A percentile compares a stretch with the other conserved stretches of the same genome.
phyloP scores from a whole-genome alignment of 37 sponge, comb jelly and placozoan genomes.

The Cliona cf. orientalis region DNA sequence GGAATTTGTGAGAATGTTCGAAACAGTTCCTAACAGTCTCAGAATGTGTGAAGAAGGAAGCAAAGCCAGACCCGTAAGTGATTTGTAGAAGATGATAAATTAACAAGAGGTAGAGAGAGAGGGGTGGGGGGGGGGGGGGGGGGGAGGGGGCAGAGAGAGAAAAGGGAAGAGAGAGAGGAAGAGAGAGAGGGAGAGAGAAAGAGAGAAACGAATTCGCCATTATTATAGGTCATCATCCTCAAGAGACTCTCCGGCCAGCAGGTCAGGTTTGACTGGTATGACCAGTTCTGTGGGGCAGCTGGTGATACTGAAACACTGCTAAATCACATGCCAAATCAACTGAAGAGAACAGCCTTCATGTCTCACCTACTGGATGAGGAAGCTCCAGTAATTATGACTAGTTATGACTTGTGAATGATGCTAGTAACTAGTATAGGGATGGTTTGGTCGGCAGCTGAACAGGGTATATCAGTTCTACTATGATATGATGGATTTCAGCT shows the following conservation, averaged over 20 bases:
- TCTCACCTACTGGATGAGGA: constrained; percentile 29
- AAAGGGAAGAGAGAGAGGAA: too few species aligned
- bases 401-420: neutral
- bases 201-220: too few species aligned
- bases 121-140: too few species aligned
- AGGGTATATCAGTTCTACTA: neutral
- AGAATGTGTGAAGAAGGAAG: too few species aligned
- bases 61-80: too few species aligned
- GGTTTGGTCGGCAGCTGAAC: constrained; percentile 5
- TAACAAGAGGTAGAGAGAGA: too few species aligned
- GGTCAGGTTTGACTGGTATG: constrained; percentile 31
- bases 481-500: neutral
- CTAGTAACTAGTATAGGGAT: constrained; percentile 2
- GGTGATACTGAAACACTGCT: neutral
- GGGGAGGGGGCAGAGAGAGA: too few species aligned
- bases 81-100: too few species aligned
- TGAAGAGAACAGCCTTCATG: neutral
- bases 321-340: neutral
- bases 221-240: constrained; percentile 31
- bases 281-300: constrained; percentile 19
- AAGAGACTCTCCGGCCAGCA: neutral
- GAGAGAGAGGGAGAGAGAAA: too few species aligned
- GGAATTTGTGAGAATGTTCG: constrained; percentile 21
- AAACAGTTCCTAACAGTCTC: too few species aligned
- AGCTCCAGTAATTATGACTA: constrained; percentile 31